phyloP scores from a whole-genome alignment of 2,113 vertebrate species.

The Trogon melanurus region DNA sequence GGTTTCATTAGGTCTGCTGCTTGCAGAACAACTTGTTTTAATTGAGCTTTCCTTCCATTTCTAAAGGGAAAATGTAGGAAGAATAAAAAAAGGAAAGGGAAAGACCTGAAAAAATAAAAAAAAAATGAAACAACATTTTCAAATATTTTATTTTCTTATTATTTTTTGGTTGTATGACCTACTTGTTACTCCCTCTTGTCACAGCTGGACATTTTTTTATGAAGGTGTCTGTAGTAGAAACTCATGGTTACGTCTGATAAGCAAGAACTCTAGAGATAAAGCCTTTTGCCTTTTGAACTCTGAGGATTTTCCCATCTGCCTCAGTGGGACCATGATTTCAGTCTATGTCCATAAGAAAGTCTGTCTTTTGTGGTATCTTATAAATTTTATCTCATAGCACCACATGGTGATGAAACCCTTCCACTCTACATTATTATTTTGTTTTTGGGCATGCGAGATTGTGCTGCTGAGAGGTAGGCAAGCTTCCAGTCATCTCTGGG shows the following conservation, averaged over 20 bases:
- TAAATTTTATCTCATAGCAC: neutral
- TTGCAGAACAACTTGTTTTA: conserved; percentile 51
- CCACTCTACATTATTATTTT: neutral
- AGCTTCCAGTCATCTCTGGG: neutral
- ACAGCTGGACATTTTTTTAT: neutral
- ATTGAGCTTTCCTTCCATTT: conserved; percentile 57
- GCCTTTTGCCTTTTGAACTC: neutral
- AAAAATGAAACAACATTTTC: neutral
- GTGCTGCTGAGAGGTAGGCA: neutral
- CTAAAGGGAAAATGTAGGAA: conserved; percentile 33
- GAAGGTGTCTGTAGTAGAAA: neutral
- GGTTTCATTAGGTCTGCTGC: conserved; percentile 33
- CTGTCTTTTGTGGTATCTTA: neutral
- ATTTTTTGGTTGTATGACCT: neutral
- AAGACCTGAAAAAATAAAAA: conserved; percentile 66
- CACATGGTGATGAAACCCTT: neutral
- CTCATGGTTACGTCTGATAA: neutral
- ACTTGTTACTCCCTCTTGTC: neutral
- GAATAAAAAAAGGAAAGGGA: conserved; percentile 40
- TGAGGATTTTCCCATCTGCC: neutral
- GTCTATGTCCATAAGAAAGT: neutral
- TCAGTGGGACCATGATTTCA: neutral
- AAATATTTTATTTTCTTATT: neutral
- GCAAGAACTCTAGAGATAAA: neutral
- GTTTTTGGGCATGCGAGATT: neutral